phyloP scores from a whole-genome alignment of 2,888 invertebrate genomes.

The Dione vanillae region DNA sequence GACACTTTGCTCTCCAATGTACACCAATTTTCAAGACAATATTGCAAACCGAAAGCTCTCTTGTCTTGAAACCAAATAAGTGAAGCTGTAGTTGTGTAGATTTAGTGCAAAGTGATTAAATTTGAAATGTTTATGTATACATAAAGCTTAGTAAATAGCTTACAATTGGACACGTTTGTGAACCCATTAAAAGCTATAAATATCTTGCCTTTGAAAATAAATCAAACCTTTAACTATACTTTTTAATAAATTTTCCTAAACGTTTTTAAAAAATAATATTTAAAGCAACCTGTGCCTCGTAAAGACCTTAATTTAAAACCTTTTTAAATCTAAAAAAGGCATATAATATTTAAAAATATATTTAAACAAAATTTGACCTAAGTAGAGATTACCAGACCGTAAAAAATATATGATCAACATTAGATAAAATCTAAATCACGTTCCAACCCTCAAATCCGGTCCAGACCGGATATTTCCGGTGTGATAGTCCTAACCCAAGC shows the following conservation, averaged over 20 bases:
- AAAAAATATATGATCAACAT: constrained; percentile 5
- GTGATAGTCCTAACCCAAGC: constrained; percentile 13
- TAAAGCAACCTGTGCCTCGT: too few relatives aligned
- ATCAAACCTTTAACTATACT: too few relatives aligned
- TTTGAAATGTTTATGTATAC: background rate
- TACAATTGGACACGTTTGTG: background rate
- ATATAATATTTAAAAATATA: background rate
- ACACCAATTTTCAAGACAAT: background rate
- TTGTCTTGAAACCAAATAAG: too few relatives aligned
- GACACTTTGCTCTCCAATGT: background rate
- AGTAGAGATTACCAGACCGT: background rate
- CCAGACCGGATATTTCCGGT: constrained; percentile 30
- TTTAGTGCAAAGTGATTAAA: too few relatives aligned
- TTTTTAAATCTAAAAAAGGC: too few relatives aligned
- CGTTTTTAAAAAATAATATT: too few relatives aligned
- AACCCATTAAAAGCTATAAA: background rate
- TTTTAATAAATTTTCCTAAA: background rate
- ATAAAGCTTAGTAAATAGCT: background rate
- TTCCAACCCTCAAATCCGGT: constrained; percentile 19
- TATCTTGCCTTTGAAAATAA: too few relatives aligned
- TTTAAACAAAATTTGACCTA: background rate
- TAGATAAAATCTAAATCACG: constrained; percentile 18
- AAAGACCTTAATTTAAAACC: too few relatives aligned
- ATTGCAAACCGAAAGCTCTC: too few relatives aligned
- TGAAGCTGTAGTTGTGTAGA: too few relatives aligned